phyloP scores from a whole-genome alignment of 2,797 vertebrate species.

The Tokudaia muenninki region DNA sequence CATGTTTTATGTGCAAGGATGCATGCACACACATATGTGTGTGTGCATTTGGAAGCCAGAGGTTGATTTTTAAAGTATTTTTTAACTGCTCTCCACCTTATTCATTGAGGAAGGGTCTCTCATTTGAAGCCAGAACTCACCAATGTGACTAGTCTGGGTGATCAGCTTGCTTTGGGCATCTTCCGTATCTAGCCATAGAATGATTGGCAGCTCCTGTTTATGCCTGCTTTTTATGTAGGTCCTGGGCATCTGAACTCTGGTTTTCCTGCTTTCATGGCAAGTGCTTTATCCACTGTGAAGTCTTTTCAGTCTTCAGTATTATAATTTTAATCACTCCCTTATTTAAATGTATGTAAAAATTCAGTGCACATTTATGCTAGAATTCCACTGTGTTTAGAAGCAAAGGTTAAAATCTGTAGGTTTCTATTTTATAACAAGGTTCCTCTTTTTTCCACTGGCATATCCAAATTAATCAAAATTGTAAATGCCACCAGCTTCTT shows the following conservation, averaged over 20 bases:
- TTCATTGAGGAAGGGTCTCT: not conserved
- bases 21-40: not conserved
- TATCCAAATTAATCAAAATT: not conserved
- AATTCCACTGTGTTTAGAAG: conserved; percentile 40
- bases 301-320: not conserved
- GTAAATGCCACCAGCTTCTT: not conserved
- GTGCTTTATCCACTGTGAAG: not conserved
- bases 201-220: not conserved
- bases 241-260: not conserved
- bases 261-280: not conserved
- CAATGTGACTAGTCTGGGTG: not conserved
- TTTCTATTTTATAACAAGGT: not conserved
- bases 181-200: not conserved
- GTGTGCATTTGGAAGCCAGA: not conserved
- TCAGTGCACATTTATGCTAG: not conserved
- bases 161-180: not conserved
- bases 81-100: not conserved
- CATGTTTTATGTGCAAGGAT: not conserved
- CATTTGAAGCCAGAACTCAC: not conserved
- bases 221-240: not conserved
- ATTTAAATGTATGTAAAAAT: not conserved
- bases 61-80: not conserved
- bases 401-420: not conserved
- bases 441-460: not conserved
- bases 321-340: conserved; percentile 19